phyloP scores from a whole-genome alignment of 2,888 invertebrate genomes.

The Melipona beecheii region DNA sequence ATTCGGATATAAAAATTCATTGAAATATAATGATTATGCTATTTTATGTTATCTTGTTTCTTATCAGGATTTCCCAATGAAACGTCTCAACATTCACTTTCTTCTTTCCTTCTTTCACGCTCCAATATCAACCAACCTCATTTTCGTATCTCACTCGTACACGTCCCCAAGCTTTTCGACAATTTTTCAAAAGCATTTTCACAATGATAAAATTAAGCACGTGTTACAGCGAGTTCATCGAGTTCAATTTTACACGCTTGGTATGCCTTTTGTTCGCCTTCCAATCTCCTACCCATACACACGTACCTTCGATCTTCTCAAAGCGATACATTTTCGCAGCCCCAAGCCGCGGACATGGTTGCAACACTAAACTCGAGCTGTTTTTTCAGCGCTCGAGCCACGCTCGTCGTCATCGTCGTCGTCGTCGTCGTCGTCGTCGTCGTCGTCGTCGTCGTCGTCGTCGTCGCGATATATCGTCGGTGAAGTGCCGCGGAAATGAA shows the following conservation, averaged over 20 bases:
- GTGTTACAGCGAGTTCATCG: not conserved
- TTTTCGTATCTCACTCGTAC: too few relatives aligned
- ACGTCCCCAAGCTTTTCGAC: too few relatives aligned
- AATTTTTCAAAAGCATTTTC: not conserved
- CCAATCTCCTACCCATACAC: not conserved
- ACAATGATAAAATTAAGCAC: not conserved
- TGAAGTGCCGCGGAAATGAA: conserved; percentile 82
- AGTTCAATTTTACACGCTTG: not conserved
- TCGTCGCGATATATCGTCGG: conserved; percentile 39
- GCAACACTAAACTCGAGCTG: not conserved
- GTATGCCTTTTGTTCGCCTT: not conserved
- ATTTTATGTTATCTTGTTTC: not conserved
- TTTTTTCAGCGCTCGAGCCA: not conserved
- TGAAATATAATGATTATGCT: not conserved
- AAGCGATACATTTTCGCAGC: not conserved
- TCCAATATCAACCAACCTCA: too few relatives aligned
- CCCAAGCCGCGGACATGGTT: not conserved
- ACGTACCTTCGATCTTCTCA: not conserved
- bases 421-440: conserved; percentile 1
- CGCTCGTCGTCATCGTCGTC: conserved; percentile 15
- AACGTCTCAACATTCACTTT: too few relatives aligned
- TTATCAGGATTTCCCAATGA: not conserved
- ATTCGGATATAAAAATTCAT: not conserved
- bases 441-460: conserved; percentile 6
- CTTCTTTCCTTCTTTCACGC: too few relatives aligned